Base-by-base conservation (phyloP, 2,888 invertebrate genomes). In the Suillia variegata region DNA sequence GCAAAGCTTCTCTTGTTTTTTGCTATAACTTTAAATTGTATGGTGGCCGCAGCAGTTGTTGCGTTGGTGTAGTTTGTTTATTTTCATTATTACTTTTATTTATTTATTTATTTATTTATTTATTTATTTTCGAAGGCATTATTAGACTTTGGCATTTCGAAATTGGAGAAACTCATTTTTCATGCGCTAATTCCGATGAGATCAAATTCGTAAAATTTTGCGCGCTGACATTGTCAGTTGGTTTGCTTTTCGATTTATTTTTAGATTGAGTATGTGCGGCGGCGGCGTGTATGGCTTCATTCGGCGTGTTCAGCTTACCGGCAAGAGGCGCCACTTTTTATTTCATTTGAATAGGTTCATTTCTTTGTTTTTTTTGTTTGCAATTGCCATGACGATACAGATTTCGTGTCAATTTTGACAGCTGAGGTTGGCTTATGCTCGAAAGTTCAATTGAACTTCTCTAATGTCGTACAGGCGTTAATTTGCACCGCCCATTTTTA, bases 101-200 rank as follows among this genome's bases (percentile, higher is more conserved):
- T 45, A n/a, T n/a, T 38, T 8, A 4, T 18, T 20, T 45, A 20
- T 20, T 45, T 45, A 5, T 45, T 20, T 38, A 38, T 26, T 26
- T n/a, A 12, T 13, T 38, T 45, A 45, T 45, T 45, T 45, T 18
- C 5, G 5, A 20, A 17, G 13, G 6, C 6, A 38, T 45, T 38
- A 13, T 38, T 10, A 38, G 18, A 18, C n/a, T 13, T 38, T 38
- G 38, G n/a, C 6, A 13, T 45, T 10, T 45, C 18, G 20, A 45
- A 45, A 45, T 38, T 45, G 45, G 45, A 45, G 45, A 45, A 45
- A 45, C 45, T 45, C 45, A 45, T 45, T 18, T 20, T 45, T 45
- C 45, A 45, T 45, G 45, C 45, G 45, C 45, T 45, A 45, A 45
- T 45, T 45, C 17, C 45, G 20, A 45, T 18, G 17, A 8, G 3